Conservation (phyloP, 2,113 vertebrate species). For the Neolamprologus devosi region DNA sequence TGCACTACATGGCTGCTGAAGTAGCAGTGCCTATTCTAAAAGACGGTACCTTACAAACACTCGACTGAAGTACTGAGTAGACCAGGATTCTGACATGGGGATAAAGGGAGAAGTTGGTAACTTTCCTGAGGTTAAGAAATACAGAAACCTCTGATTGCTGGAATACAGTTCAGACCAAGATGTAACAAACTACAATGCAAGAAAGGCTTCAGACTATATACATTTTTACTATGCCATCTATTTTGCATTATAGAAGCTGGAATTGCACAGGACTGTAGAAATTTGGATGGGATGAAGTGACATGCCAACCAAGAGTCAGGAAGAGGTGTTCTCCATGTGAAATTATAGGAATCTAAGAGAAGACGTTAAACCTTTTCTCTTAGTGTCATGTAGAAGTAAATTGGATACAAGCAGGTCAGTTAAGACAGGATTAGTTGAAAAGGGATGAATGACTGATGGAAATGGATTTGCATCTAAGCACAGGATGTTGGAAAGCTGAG, state of each 20-base stretch:
- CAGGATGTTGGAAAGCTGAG: neutral
- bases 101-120: neutral
- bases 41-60: neutral
- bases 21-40: neutral
- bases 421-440: neutral
- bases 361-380: neutral
- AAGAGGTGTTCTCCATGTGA: neutral
- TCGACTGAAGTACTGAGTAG: neutral
- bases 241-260: neutral
- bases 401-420: neutral
- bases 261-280: neutral
- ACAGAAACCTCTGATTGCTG: neutral
- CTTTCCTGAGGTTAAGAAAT: neutral
- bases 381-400: neutral
- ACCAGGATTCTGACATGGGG: neutral
- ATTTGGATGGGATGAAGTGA: neutral
- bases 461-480: neutral
- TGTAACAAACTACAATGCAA: neutral
- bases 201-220: neutral
- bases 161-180: neutral
- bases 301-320: neutral
- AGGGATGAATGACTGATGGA: neutral
- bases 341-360: neutral
- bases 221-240: neutral
- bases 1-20: neutral